Evolutionary conservation across 2,888 invertebrate species (phyloP).

Genomic region (Sialis lutaria): DNA sequence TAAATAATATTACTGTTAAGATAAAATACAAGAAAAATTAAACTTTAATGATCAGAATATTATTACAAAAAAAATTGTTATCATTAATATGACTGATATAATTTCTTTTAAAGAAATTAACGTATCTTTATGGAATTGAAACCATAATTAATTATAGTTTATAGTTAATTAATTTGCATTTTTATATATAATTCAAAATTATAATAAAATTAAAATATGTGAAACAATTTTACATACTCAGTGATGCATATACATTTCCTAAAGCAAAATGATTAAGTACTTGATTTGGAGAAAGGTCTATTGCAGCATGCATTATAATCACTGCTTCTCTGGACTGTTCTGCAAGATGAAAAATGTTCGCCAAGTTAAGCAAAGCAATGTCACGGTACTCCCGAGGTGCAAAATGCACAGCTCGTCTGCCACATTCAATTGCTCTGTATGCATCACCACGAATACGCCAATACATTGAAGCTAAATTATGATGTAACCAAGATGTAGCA

Average conservation of each 20-base stretch:
- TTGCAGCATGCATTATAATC: conserved; percentile 50
- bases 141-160: too few species aligned
- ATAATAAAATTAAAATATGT: too few species aligned
- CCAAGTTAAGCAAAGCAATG: conserved; percentile 54
- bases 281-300: conserved; percentile 47
- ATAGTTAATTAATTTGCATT: too few species aligned
- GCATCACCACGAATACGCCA: conserved; percentile 62
- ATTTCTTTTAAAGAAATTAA: too few species aligned
- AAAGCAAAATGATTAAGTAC: conserved; percentile 46
- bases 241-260: conserved; percentile 50
- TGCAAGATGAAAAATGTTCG: conserved; percentile 52
- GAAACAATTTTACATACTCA: not conserved
- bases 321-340: conserved; percentile 52
- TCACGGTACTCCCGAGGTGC: conserved; percentile 55
- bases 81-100: too few species aligned
- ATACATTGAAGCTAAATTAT: conserved; percentile 61
- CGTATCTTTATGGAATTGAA: too few species aligned
- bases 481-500: conserved; percentile 59
- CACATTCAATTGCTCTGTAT: conserved; percentile 63
- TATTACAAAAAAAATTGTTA: too few species aligned
- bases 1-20: too few species aligned
- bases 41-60: too few species aligned
- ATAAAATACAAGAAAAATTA: too few species aligned
- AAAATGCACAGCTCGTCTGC: conserved; percentile 54
- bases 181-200: too few species aligned